Conservation (phyloP, 2,888 invertebrate species). For the Eristalis pertinax region DNA sequence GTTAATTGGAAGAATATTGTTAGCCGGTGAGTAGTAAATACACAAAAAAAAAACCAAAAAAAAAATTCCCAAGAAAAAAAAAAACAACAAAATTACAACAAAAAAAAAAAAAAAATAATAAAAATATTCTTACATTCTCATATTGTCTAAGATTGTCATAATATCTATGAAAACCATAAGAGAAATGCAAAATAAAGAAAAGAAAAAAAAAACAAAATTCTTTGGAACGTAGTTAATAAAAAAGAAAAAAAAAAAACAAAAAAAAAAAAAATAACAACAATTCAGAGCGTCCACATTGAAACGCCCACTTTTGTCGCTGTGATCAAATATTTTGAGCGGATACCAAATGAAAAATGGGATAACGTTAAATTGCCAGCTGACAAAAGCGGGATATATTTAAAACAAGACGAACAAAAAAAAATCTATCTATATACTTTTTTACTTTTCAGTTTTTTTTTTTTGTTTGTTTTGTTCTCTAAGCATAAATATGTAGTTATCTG, state of each 20-base stretch:
- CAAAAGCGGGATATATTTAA: slow-evolving; percentile 48
- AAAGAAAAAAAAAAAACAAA: too few species aligned
- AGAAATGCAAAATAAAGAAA: slow-evolving; percentile 28
- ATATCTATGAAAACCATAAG: slow-evolving; percentile 74
- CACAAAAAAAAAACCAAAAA: slow-evolving; percentile 30
- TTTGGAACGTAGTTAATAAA: slow-evolving; percentile 32
- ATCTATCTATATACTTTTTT: neutral
- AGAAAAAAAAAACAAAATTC: slow-evolving; percentile 9
- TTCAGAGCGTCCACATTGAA: slow-evolving; percentile 72
- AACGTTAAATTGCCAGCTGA: slow-evolving; percentile 26
- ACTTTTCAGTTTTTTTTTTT: too few species aligned
- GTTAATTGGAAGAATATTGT: slow-evolving; percentile 94
- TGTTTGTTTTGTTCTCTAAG: neutral
- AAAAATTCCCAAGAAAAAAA: slow-evolving; percentile 28
- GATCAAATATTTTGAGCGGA: slow-evolving; percentile 19
- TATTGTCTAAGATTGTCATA: slow-evolving; percentile 75
- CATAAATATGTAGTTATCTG: neutral
- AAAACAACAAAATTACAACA: too few species aligned
- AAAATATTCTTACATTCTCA: slow-evolving; percentile 74
- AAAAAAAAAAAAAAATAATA: slow-evolving; percentile 30
- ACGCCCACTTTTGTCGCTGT: slow-evolving; percentile 65
- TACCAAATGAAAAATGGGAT: neutral
- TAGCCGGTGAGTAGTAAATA: slow-evolving; percentile 86
- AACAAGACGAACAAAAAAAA: slow-evolving; percentile 12
- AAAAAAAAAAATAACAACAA: slow-evolving; percentile 31